These are phyloP conservation scores for Hydrozoanthus gracilis DNA, from an alignment of 92 coral and sea anemone genomes.

Conservation along the genomic window DNA sequence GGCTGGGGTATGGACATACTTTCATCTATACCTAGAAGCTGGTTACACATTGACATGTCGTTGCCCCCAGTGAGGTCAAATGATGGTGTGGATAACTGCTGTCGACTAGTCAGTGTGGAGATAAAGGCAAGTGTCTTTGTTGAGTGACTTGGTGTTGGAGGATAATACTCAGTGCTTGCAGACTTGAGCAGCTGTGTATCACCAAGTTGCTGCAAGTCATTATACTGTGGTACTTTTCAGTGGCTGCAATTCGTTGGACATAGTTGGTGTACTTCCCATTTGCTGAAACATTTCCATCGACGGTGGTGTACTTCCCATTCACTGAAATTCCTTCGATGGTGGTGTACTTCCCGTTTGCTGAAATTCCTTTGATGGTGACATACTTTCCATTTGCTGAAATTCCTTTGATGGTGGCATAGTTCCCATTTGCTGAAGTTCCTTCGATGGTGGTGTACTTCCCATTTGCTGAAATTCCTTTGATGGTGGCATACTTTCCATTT, in stretches of 20 bases:
- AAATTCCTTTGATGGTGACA: no score
- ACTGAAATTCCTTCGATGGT: not conserved
- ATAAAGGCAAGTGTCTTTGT: not conserved
- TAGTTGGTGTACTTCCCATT: not conserved
- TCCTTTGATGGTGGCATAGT: no score
- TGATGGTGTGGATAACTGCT: not conserved
- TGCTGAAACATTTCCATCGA: not conserved
- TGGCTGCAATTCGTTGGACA: not conserved
- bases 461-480: no score
- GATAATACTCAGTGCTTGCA: not conserved
- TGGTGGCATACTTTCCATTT: no score
- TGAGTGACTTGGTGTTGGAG: not conserved
- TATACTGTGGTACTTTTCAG: not conserved
- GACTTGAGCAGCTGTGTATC: not conserved
- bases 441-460: no score
- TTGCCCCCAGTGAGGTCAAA: not conserved
- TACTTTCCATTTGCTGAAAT: no score
- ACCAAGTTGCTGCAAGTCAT: not conserved
- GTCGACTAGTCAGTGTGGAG: not conserved
- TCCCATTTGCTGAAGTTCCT: no score
- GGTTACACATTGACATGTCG: not conserved
- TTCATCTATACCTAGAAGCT: not conserved
- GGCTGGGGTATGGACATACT: not conserved
- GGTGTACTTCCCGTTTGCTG: no score
- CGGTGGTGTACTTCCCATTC: no score